Percentiles rank a stretch among this genome's conserved stretches.
phyloP scores from a whole-genome alignment of 2,797 vertebrate genomes.

The Galagoides demidoff region DNA sequence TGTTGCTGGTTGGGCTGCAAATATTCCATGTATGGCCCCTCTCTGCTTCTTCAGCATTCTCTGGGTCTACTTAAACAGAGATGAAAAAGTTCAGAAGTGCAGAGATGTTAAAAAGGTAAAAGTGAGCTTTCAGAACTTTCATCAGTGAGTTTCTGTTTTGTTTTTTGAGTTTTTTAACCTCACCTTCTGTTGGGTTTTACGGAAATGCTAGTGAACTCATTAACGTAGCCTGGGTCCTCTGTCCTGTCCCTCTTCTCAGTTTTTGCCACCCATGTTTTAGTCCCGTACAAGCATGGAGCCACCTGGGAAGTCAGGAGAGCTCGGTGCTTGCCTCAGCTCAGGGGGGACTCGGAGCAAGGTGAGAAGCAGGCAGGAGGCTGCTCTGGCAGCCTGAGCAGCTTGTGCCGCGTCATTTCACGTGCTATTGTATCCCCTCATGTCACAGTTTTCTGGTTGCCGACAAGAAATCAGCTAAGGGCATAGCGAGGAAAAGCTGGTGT shows the following conservation, averaged over 20 bases:
- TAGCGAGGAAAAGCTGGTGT: slow-evolving; percentile 60
- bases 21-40: neutral
- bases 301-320: neutral
- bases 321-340: slow-evolving; percentile 50
- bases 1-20: slow-evolving; percentile 52
- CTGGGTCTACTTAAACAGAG: slow-evolving; percentile 26
- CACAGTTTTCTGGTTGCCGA: slow-evolving; percentile 68
- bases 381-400: slow-evolving; percentile 63
- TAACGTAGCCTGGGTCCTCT: neutral
- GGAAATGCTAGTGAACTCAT: neutral
- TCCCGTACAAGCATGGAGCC: neutral
- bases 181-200: neutral
- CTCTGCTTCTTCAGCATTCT: slow-evolving; percentile 49
- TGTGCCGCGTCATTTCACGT: slow-evolving; percentile 56
- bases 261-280: neutral
- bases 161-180: neutral
- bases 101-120: slow-evolving; percentile 44
- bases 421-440: slow-evolving; percentile 57
- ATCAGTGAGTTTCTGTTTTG: neutral
- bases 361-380: slow-evolving; percentile 35
- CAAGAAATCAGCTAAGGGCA: slow-evolving; percentile 72
- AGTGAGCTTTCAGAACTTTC: neutral
- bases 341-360: neutral
- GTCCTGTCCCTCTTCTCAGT: neutral
- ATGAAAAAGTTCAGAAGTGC: neutral